Evolutionary conservation across 2,113 vertebrate species (phyloP).

Genomic region (Pelusios castaneus): DNA sequence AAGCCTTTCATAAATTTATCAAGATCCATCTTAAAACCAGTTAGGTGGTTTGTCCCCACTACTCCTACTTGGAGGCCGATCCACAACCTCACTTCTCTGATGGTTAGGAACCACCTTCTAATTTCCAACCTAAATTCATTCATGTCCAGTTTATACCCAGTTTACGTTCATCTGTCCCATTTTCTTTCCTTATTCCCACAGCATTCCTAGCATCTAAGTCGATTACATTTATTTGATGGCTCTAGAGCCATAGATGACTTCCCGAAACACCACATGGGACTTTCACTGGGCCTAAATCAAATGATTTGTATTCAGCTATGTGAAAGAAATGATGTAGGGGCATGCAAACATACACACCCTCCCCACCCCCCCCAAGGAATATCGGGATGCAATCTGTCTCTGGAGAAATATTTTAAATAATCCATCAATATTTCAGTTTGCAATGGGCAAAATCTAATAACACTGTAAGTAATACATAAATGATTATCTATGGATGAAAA

Average conservation of each 20-base stretch:
- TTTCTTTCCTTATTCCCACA: neutral
- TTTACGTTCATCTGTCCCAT: neutral
- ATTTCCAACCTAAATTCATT: neutral
- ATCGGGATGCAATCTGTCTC: neutral
- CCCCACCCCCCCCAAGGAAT: neutral
- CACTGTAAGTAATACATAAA: neutral
- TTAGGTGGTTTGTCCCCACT: neutral
- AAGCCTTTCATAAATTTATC: neutral
- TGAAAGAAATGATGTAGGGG: neutral
- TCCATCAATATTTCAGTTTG: neutral
- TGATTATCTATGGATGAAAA: neutral
- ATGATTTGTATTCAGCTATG: accelerated
- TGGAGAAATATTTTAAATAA: neutral
- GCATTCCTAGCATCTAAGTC: neutral
- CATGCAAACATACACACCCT: neutral
- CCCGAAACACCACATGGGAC: neutral
- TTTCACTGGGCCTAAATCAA: neutral
- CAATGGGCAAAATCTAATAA: neutral
- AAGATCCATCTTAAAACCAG: neutral
- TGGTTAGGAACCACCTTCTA: neutral
- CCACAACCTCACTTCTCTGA: neutral
- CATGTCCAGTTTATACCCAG: neutral
- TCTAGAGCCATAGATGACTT: neutral
- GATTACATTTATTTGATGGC: neutral
- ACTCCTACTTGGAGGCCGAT: neutral